These are phyloP conservation scores for Henicopernis longicauda DNA, from an alignment of 2,113 vertebrate species.

Conservation along the genomic window DNA sequence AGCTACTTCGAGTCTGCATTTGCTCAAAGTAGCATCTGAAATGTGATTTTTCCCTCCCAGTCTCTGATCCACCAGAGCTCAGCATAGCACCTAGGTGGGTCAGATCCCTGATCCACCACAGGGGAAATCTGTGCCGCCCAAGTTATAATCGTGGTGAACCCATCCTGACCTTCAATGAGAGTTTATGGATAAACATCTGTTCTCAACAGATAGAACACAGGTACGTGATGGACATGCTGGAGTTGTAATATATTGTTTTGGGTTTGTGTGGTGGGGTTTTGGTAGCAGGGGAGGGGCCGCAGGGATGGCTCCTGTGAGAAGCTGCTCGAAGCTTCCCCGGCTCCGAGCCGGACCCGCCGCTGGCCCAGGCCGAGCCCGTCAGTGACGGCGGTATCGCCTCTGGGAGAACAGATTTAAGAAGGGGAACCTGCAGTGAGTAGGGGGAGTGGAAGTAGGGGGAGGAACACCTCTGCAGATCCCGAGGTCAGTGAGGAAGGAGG, in stretches of 20 bases:
- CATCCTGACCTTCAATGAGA: background rate
- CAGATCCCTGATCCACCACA: background rate
- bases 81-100: background rate
- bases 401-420: no score
- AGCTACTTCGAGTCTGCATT: background rate
- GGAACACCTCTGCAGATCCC: no score
- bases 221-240: background rate
- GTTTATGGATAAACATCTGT: background rate
- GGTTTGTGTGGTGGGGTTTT: no score
- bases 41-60: background rate
- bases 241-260: background rate
- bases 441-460: no score
- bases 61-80: background rate
- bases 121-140: background rate
- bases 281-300: fast-evolving
- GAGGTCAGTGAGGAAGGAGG: no score
- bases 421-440: no score
- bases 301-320: no score
- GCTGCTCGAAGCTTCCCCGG: no score
- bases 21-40: background rate
- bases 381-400: no score
- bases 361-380: no score
- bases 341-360: fast-evolving
- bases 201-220: background rate
- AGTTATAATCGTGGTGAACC: background rate